Conservation (phyloP, 2,113 vertebrate species). For the Rhea americana region DNA sequence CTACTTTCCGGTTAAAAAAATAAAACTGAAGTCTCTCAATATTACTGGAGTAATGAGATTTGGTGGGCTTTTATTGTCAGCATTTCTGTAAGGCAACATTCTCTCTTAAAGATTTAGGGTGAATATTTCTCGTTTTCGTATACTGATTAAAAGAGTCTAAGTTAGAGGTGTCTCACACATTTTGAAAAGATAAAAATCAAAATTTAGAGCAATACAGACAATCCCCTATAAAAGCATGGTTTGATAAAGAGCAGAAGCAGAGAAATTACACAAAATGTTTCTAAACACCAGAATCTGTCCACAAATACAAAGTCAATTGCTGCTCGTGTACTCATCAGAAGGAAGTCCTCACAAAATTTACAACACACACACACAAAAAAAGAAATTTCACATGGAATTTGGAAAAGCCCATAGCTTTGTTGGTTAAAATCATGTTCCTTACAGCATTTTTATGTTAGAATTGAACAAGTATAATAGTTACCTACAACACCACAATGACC, state of each 20-base stretch:
- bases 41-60: background rate
- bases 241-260: background rate
- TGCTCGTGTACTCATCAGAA: background rate
- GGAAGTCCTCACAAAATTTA: background rate
- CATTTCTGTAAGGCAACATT: slow-evolving; percentile 1
- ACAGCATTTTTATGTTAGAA: background rate
- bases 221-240: background rate
- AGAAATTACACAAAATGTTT: background rate
- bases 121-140: background rate
- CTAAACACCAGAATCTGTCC: background rate
- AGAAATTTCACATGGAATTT: background rate
- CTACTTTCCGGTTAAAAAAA: background rate
- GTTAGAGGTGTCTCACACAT: background rate
- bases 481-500: background rate
- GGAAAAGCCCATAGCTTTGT: background rate
- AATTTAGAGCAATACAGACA: background rate
- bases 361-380: background rate
- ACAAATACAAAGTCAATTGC: background rate
- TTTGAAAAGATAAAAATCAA: slow-evolving; percentile 16
- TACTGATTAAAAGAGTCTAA: background rate
- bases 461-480: slow-evolving; percentile 9
- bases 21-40: background rate
- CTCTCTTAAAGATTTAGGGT: background rate
- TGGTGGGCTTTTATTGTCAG: background rate
- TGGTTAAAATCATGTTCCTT: background rate